phyloP scores from a whole-genome alignment of 1,140 invertebrate species.

The Papilio dardanus region DNA sequence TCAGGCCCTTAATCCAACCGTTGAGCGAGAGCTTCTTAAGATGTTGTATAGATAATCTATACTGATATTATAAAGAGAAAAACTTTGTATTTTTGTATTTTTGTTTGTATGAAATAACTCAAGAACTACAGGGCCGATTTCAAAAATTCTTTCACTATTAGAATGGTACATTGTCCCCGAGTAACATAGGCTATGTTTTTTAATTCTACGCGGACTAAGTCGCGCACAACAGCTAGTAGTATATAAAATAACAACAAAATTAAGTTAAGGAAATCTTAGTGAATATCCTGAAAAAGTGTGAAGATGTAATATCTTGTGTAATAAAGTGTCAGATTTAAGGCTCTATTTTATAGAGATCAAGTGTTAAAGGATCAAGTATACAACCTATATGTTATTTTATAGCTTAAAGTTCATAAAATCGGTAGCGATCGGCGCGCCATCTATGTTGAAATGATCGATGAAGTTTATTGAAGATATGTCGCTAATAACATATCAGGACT shows the following conservation, averaged over 20 bases:
- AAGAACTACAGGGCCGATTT: no score
- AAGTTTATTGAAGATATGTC: neutral
- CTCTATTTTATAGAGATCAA: constrained; percentile 9
- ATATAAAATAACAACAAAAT: no score
- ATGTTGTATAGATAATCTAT: no score
- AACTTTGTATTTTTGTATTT: no score
- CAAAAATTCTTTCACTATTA: no score
- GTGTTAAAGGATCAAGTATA: constrained; percentile 11
- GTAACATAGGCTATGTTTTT: no score
- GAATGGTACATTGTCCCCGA: no score
- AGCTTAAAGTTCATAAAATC: constrained; percentile 8
- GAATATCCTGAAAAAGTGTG: neutral
- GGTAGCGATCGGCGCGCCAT: constrained; percentile 3
- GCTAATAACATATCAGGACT: no score
- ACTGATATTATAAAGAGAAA: no score
- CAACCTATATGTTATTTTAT: constrained; percentile 18
- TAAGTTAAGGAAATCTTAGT: neutral
- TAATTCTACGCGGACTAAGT: neutral
- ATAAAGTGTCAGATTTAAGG: constrained; percentile 10
- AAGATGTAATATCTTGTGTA: neutral
- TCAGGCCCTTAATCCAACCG: no score
- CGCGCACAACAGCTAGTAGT: neutral
- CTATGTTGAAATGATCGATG: neutral
- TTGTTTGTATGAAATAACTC: no score
- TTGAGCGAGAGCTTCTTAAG: no score